Conservation (phyloP, 2,797 vertebrate species). For the Sebastes steindachneri region DNA sequence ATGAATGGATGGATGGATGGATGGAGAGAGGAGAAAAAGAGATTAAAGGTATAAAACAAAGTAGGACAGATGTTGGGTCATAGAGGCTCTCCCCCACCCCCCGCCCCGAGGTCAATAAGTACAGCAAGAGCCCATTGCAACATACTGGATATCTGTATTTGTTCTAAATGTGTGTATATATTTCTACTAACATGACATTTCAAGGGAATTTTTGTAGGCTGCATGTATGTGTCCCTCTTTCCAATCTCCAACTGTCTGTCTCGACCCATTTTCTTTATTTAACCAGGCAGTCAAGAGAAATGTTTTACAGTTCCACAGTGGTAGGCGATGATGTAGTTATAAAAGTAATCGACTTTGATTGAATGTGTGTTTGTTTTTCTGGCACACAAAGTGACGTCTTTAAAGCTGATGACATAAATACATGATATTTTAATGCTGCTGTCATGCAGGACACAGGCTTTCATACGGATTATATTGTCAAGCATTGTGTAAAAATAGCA, state of each 20-base stretch:
- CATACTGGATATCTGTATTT: not conserved
- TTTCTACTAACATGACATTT: not conserved
- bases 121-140: not conserved
- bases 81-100: conserved; percentile 1
- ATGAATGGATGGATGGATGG: not conserved
- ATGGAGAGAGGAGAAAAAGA: conserved; percentile 4
- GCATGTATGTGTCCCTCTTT: too few relatives aligned
- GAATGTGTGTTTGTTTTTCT: too few relatives aligned
- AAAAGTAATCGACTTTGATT: too few relatives aligned
- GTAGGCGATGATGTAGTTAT: too few relatives aligned
- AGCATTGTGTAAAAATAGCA: not conserved
- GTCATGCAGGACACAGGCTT: not conserved
- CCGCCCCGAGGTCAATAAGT: conserved; percentile 39
- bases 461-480: conserved; percentile 6
- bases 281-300: not conserved
- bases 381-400: not conserved
- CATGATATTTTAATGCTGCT: not conserved
- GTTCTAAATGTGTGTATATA: not conserved
- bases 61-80: conserved; percentile 60
- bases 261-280: not conserved
- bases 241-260: not conserved
- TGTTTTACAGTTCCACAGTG: not conserved
- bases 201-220: not conserved
- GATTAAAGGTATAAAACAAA: conserved; percentile 49
- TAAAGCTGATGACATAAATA: conserved; percentile 7